These are phyloP conservation scores for Sandelia bainsii DNA, from an alignment of 2,797 vertebrate species.

Conservation along the genomic window DNA sequence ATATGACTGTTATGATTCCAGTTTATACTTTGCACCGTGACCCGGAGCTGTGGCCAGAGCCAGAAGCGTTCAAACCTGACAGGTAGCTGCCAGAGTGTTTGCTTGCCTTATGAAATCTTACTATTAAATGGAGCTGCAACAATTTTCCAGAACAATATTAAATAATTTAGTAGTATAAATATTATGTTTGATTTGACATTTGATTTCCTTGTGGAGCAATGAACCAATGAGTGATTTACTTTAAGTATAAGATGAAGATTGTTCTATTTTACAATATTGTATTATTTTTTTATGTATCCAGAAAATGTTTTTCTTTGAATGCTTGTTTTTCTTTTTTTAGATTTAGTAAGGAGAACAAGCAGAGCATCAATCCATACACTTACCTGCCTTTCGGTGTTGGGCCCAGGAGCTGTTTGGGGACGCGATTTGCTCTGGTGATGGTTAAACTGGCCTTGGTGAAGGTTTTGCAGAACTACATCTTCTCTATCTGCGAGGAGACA, in stretches of 20 bases:
- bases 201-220: no score
- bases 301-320: neutral
- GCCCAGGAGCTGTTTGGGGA: slow-evolving; percentile 87
- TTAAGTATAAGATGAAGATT: no score
- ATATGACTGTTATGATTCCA: slow-evolving; percentile 70
- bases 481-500: slow-evolving; percentile 83
- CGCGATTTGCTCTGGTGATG: slow-evolving; percentile 79
- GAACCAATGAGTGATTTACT: no score
- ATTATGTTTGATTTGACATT: no score
- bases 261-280: no score
- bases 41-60: slow-evolving; percentile 79
- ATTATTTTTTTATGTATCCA: neutral
- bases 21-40: slow-evolving; percentile 73
- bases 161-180: no score
- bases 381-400: slow-evolving; percentile 87
- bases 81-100: slow-evolving; percentile 64
- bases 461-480: slow-evolving; percentile 82
- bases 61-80: slow-evolving; percentile 83
- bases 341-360: slow-evolving; percentile 86
- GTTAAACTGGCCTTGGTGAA: slow-evolving; percentile 81
- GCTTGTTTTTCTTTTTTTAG: slow-evolving; percentile 34
- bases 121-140: no score
- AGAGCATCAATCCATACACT: slow-evolving; percentile 69
- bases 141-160: no score
- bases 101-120: neutral